Evolutionary conservation across 1,140 invertebrate genomes (phyloP).

Genomic region (Marisa cornuarietis): DNA sequence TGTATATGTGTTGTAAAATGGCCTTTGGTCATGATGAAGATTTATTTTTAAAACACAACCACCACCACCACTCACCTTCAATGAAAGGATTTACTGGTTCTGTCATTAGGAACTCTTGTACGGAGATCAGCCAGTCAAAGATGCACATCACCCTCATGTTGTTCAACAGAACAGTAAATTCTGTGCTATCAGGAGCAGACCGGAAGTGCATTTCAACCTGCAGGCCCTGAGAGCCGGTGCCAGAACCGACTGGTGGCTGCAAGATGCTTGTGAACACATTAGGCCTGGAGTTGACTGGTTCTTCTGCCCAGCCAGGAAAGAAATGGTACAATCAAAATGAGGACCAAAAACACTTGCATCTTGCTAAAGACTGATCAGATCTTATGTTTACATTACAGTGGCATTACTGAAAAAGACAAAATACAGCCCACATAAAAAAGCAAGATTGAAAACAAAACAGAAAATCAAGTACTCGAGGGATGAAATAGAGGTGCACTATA

Average conservation of each 20-base stretch:
- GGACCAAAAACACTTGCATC: no score
- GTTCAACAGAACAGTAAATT: conserved; percentile 91
- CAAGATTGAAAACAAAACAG: background rate
- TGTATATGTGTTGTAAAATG: background rate
- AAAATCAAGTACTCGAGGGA: no score
- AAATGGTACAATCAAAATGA: no score
- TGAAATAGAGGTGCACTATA: background rate
- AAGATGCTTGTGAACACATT: conserved; percentile 93
- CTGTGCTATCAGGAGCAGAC: conserved; percentile 72
- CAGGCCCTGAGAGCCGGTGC: conserved; percentile 41
- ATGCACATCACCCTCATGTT: conserved; percentile 95
- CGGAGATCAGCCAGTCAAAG: conserved; percentile 90
- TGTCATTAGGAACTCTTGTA: conserved; percentile 81
- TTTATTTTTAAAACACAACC: background rate
- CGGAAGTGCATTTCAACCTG: conserved; percentile 64
- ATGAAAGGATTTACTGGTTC: conserved; percentile 61
- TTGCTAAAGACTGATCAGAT: no score
- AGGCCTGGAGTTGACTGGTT: conserved; percentile 76
- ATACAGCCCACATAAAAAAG: background rate
- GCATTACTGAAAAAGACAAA: no score
- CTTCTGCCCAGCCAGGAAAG: conserved; percentile 58
- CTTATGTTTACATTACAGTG: no score
- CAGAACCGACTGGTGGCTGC: conserved; percentile 71
- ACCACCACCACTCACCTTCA: conserved; percentile 34
- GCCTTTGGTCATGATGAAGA: background rate